These are phyloP conservation scores for Syncerus caffer DNA, from an alignment of 2,797 vertebrate genomes.

Conservation along the genomic window DNA sequence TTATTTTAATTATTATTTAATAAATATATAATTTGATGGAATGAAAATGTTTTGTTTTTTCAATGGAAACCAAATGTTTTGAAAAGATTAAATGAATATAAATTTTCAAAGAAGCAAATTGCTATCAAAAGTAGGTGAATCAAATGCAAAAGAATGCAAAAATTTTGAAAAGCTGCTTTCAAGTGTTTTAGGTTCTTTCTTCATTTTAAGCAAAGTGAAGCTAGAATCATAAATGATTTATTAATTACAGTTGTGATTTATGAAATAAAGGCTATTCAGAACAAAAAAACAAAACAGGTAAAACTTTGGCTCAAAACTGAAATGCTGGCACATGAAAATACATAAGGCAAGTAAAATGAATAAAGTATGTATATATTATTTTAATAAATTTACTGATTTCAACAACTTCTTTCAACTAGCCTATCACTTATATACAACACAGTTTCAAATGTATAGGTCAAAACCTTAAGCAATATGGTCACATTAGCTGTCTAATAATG, in stretches of 20 bases:
- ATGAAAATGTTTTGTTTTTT: neutral
- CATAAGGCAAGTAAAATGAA: neutral
- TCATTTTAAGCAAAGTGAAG: conserved; percentile 22
- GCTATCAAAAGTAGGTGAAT: neutral
- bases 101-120: neutral
- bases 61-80: neutral
- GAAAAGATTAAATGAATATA: neutral
- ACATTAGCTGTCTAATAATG: neutral
- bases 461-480: neutral
- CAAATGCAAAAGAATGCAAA: conserved; percentile 2
- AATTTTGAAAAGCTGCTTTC: neutral
- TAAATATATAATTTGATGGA: neutral
- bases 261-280: neutral
- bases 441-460: neutral
- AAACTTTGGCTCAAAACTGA: neutral
- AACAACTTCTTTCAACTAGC: neutral
- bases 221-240: neutral
- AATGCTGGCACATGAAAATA: neutral
- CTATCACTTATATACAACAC: neutral
- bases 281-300: neutral
- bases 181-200: neutral
- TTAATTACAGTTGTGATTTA: neutral
- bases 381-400: neutral
- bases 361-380: neutral
- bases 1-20: neutral